phyloP scores from a whole-genome alignment of 2,888 invertebrate genomes.

The Eupeodes latifasciatus region DNA sequence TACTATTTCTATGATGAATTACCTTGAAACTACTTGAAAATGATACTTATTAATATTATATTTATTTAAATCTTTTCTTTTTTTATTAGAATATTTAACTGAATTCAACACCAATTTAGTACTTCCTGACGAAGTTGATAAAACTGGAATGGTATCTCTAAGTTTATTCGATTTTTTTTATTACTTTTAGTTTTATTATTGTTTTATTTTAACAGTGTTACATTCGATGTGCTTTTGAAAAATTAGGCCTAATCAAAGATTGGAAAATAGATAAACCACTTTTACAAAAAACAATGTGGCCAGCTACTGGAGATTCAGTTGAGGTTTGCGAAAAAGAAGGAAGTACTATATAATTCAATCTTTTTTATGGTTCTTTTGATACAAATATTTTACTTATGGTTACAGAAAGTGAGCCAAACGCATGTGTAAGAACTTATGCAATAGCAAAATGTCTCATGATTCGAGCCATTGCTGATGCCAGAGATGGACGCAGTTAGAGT shows the following conservation, averaged over 20 bases:
- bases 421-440: conserved; percentile 85
- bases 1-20: no score
- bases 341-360: conserved; percentile 75
- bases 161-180: no score
- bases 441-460: conserved; percentile 86
- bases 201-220: conserved; percentile 84
- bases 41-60: no score
- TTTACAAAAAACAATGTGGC: conserved; percentile 84
- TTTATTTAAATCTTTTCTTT: background rate
- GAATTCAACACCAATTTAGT: conserved; percentile 85
- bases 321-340: conserved; percentile 81
- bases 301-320: conserved; percentile 81
- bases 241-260: conserved; percentile 84
- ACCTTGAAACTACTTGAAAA: no score
- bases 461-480: conserved; percentile 81
- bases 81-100: conserved; percentile 84
- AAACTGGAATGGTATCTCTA: conserved; percentile 85
- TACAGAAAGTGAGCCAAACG: conserved; percentile 82
- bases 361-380: no score
- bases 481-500: conserved; percentile 65
- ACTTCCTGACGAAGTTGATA: conserved; percentile 86
- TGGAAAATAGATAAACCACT: conserved; percentile 84
- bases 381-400: background rate
- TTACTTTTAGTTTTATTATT: background rate
- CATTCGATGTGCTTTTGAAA: conserved; percentile 85